Evolutionary conservation across 1,140 invertebrate species (phyloP).

Genomic region (Adoxophyes honmai): DNA sequence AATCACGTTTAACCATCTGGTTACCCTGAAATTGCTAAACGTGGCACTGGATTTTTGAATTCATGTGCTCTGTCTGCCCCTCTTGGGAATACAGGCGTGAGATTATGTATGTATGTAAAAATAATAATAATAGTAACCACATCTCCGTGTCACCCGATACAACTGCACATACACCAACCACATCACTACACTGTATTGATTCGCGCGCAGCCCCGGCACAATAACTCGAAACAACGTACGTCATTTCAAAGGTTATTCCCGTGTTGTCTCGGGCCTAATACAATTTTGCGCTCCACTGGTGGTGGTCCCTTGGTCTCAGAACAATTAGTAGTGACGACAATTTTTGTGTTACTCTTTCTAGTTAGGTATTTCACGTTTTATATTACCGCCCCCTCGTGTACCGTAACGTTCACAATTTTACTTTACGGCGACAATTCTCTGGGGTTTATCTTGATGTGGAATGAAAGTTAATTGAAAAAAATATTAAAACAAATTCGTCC

Average conservation of each 20-base stretch:
- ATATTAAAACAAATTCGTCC: not conserved
- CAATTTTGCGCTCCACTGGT: slow-evolving; percentile 54
- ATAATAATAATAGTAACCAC: too few relatives aligned
- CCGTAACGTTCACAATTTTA: slow-evolving; percentile 14
- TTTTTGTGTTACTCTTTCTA: slow-evolving; percentile 49
- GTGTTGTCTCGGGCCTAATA: slow-evolving; percentile 49
- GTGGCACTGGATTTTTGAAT: too few relatives aligned
- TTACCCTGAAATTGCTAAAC: too few relatives aligned
- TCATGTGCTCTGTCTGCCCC: too few relatives aligned
- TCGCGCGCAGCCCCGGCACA: not conserved
- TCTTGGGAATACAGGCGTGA: too few relatives aligned
- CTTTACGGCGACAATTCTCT: slow-evolving; percentile 11
- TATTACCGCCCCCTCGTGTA: slow-evolving; percentile 6
- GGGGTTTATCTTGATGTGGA: not conserved
- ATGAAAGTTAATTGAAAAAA: slow-evolving; percentile 16
- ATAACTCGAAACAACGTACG: slow-evolving; percentile 18
- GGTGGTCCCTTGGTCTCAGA: slow-evolving; percentile 52
- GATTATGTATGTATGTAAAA: not conserved
- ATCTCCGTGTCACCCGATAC: not conserved
- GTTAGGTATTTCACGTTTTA: slow-evolving; percentile 11
- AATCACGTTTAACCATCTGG: too few relatives aligned
- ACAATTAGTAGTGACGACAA: slow-evolving; percentile 56
- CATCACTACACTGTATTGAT: not conserved
- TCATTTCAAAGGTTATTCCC: slow-evolving; percentile 26
- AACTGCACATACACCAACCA: not conserved